Evolutionary conservation across 2,113 vertebrate species (phyloP).

Genomic region (Burhinus oedicnemus): DNA sequence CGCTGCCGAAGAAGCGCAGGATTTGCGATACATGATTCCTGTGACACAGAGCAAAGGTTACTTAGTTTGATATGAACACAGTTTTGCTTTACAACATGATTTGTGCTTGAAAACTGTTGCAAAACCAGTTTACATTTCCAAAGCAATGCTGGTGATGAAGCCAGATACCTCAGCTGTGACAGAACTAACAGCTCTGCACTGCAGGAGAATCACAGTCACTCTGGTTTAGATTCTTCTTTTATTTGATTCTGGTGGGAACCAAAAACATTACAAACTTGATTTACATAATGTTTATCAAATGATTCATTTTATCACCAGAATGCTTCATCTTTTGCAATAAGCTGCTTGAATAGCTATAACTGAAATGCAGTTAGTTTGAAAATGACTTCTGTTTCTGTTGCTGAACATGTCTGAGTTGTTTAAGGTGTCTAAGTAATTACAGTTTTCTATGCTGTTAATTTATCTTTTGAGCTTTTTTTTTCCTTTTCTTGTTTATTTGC

Average conservation of each 20-base stretch:
- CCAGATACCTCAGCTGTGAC: background rate
- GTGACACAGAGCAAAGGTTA: conserved; percentile 65
- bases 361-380: conserved; percentile 11
- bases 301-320: conserved; percentile 21
- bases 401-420: background rate
- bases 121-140: background rate
- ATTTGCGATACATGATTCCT: conserved; percentile 96
- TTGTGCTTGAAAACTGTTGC: background rate
- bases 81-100: background rate
- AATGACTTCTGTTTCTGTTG: background rate
- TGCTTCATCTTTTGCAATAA: background rate
- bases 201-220: background rate
- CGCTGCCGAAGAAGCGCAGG: conserved; percentile 91
- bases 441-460: background rate
- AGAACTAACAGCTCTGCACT: background rate
- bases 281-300: background rate
- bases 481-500: background rate
- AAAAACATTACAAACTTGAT: background rate
- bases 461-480: background rate
- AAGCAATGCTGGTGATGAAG: background rate
- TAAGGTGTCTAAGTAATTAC: conserved; percentile 8
- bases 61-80: background rate
- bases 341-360: background rate
- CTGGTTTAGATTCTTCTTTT: background rate
- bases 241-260: background rate